phyloP scores from a whole-genome alignment of 2,797 vertebrate genomes.

The Cichlasoma orientale region DNA sequence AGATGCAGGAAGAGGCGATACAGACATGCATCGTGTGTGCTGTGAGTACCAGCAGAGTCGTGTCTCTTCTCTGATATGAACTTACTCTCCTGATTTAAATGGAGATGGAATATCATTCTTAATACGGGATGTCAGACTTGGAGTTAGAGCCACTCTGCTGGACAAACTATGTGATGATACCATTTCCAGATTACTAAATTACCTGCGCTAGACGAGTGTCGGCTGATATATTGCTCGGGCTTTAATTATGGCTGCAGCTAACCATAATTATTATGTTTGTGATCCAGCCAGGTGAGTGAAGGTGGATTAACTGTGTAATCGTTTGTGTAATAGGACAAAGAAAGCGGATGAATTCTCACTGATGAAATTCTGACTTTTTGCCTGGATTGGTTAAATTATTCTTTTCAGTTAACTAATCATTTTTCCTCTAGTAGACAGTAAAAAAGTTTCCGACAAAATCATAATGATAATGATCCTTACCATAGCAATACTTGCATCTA shows the following conservation, averaged over 20 bases:
- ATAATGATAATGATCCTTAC: not conserved
- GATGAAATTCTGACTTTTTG: not conserved
- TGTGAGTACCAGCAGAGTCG: conserved; percentile 56
- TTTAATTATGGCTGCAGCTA: not conserved
- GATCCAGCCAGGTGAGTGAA: not conserved
- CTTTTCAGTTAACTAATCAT: not conserved
- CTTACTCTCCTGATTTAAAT: conserved; percentile 11
- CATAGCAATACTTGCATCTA: conserved; percentile 4
- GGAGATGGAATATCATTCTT: not conserved
- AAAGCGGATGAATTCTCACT: not conserved
- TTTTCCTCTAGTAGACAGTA: not conserved
- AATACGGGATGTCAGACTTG: not conserved
- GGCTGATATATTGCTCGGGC: not conserved
- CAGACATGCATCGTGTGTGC: conserved; percentile 53
- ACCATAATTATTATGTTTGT: not conserved
- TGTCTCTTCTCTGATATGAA: conserved; percentile 56
- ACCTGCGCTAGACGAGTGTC: not conserved
- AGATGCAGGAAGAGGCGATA: conserved; percentile 12
- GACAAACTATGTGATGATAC: not conserved
- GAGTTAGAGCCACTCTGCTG: not conserved
- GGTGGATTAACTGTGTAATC: not conserved
- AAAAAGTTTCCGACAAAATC: not conserved
- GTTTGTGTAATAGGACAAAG: not conserved
- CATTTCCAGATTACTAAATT: not conserved
- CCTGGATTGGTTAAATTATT: not conserved